Evolutionary conservation across 2,888 invertebrate species (phyloP), one percentile per base, ranked within the genome.

Genomic region (Hofmannophila pseudospretella): DNA sequence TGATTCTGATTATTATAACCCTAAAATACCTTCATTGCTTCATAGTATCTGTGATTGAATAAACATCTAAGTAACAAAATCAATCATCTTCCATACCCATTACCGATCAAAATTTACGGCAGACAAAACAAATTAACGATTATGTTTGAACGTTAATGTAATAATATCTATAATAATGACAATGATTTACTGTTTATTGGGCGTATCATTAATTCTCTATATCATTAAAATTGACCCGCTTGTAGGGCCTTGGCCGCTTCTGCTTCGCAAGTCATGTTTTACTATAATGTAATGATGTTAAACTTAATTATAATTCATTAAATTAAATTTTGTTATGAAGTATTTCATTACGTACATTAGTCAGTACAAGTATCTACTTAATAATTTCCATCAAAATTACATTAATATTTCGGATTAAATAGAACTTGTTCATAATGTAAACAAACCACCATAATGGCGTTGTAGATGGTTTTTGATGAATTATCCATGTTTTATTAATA

Each of bases 191-290:
- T 32, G 22, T 32, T 20, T 10, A 22, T 5, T 51, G 41, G 45
- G 51, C 40, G 50, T 47, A 48, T 59, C 58, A 59, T 68, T 66
- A 61, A 60, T 60, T 55, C 34, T 36, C 43, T 34, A 37, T 48
- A 57, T 50, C 54, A 54, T 58, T 49, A 47, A 14, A 10, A 33
- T 8, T 19, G 27, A 34, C 26, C 46, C 42, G 40, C 28, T 39
- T 34, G 36, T 26, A 25, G 26, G 45, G 43, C 57, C 54, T 55
- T 58, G 54, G 44, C 45, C 33, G 23, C 23, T 4, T 16, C 30
- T 16, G 16, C 16, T n/a, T 23, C 23, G 16, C 16, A 30, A 14
- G n/a, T 30, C 30, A 30, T 7, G 9, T 16, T 30, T 14, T 30
- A 30, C 14, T 9, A 19, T 16, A 16, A 16, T 16, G 5, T 32